Conservation (phyloP, 2,797 vertebrate genomes). For the Cirrhinus mrigala region DNA sequence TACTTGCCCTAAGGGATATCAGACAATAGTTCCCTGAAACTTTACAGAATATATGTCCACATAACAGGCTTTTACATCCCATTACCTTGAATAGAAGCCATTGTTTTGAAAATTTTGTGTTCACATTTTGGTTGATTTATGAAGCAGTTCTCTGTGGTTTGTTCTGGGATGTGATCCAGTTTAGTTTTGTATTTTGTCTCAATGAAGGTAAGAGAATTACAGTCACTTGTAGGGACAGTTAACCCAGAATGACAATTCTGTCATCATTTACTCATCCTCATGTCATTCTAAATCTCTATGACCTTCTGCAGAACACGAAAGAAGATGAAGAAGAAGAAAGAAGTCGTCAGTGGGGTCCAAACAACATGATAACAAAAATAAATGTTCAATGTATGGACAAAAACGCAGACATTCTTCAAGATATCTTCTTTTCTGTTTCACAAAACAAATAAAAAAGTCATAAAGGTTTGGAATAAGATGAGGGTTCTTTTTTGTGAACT, state of each 20-base stretch:
- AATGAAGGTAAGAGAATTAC: neutral
- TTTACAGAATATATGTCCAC: neutral
- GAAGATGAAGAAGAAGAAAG: no score
- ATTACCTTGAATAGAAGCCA: neutral
- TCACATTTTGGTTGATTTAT: neutral
- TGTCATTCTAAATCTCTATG: no score
- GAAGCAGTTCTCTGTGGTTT: neutral
- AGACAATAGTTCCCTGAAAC: neutral
- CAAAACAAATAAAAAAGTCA: neutral
- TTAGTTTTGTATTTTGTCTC: constrained; percentile 4
- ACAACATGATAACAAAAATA: neutral
- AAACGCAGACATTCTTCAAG: neutral
- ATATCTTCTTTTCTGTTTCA: neutral
- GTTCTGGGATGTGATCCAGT: neutral
- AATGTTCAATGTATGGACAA: neutral
- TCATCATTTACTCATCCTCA: neutral
- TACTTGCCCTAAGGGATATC: neutral
- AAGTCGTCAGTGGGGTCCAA: neutral
- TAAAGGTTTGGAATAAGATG: neutral
- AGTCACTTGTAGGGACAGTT: neutral
- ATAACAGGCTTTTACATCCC: neutral
- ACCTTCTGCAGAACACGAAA: neutral
- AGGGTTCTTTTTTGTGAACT: neutral
- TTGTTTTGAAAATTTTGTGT: neutral
- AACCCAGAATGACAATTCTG: neutral